Base-by-base conservation (phyloP, 2,113 vertebrate species). In the Sula dactylatra region DNA sequence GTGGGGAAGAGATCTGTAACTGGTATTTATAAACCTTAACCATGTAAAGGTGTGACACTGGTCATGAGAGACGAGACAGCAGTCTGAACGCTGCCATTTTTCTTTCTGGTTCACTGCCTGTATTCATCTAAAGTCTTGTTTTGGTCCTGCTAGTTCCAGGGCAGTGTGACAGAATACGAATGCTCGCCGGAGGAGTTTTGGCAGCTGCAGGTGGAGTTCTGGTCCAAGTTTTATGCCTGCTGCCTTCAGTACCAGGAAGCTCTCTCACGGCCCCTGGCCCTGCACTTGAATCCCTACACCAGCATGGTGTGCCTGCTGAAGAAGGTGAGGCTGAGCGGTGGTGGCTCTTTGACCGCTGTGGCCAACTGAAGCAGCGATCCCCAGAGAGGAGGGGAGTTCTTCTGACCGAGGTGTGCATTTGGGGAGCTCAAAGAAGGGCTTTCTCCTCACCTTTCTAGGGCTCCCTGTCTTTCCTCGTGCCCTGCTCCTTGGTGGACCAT, bases 171-270 rank as follows among this genome's bases (percentile, higher is more conserved):
- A 0, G 99, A 99, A 83, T 99, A 99, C 2, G 99, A 99, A 98
- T 99, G 99, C 93, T 99, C 99, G 5, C 99, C 98, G 54, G 99
- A 99, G 91, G 99, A 99, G 81, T 99, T 99, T 70, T 99, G 99
- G 20, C 99, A 98, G 94, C 98, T 99, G 67, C 99, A 99, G 92
- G 98, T 99, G 94, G 99, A 99, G 93, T 99, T 99, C 97, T 99
- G 99, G 99, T 99, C 99, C 82, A 99, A 99, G 97, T 99, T 99
- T 91, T 99, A 99, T 13, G 98, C 99, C 84, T 99, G 99, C 91
- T 99, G 99, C 91, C 98, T 99, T 42, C 99, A 99, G 97, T 99
- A 99, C 93, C 99, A 99, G 92, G 99, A 99, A 94, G 98, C 98
- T 1, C 98, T 99, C 87, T 98, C 99, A 4, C 97, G 97, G 4